Conservation (phyloP, 2,113 vertebrate species). For the Kryptolebias marmoratus region DNA sequence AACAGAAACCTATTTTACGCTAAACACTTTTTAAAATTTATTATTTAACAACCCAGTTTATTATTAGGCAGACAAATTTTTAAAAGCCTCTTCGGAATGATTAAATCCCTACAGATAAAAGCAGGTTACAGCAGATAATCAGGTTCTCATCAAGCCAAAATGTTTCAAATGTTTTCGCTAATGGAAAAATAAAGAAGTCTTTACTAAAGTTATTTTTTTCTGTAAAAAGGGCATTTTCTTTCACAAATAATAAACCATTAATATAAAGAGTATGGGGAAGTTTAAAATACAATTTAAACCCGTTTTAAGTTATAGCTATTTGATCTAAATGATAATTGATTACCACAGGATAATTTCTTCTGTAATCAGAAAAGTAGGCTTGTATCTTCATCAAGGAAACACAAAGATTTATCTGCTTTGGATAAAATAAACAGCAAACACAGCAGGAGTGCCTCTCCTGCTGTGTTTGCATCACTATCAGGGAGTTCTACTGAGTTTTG, state of each 20-base stretch:
- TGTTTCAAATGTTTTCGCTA: background rate
- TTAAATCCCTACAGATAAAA: background rate
- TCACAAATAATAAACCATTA: background rate
- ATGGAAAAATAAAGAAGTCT: background rate
- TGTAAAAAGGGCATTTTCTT: background rate
- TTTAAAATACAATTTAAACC: background rate
- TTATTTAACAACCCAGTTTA: background rate
- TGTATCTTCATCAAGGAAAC: conserved; percentile 21
- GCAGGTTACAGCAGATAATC: conserved; percentile 1
- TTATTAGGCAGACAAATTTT: background rate
- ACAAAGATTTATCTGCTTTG: conserved; percentile 40
- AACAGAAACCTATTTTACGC: background rate
- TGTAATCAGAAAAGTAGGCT: background rate
- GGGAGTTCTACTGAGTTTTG: background rate
- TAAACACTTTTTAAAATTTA: background rate
- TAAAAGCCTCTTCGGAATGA: background rate
- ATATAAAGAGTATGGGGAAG: background rate
- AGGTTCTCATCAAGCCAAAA: conserved; percentile 15
- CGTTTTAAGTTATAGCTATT: no score
- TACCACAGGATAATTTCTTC: background rate
- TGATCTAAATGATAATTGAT: background rate
- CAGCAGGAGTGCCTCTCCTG: conserved; percentile 41
- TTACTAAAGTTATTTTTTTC: background rate
- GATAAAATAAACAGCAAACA: conserved; percentile 41
- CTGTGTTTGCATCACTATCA: background rate